These are phyloP conservation scores for Hypocryptadius cinnamomeus DNA, from an alignment of 2,113 vertebrate species.

Conservation along the genomic window DNA sequence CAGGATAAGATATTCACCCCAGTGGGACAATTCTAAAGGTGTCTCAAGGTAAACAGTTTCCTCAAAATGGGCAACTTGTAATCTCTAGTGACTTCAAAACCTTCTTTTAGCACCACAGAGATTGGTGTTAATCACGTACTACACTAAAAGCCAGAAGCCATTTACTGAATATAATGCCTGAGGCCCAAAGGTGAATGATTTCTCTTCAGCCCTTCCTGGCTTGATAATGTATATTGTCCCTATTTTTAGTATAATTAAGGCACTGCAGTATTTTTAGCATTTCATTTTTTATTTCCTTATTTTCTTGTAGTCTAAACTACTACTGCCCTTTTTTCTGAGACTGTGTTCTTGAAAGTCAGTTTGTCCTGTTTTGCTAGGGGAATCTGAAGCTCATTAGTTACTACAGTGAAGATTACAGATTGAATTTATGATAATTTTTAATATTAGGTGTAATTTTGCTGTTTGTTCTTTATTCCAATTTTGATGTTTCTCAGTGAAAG, in stretches of 20 bases:
- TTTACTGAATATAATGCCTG: neutral
- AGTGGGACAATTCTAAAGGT: neutral
- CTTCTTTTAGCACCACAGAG: neutral
- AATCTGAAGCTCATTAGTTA: neutral
- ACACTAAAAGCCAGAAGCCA: neutral
- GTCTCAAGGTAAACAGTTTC: neutral
- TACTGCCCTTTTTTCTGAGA: neutral
- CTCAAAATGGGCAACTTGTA: neutral
- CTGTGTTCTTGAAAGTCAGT: neutral
- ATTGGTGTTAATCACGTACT: neutral
- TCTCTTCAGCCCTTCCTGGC: neutral
- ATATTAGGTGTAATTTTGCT: neutral
- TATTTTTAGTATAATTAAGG: neutral
- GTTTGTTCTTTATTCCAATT: neutral
- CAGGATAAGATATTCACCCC: neutral
- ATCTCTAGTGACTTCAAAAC: neutral
- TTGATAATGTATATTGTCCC: neutral
- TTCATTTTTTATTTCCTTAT: neutral
- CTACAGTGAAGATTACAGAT: neutral
- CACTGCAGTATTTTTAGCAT: neutral
- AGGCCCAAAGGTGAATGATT: neutral
- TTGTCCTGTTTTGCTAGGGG: neutral
- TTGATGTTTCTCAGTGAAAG: neutral
- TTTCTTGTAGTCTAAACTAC: neutral
- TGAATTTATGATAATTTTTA: constrained; percentile 1